These are phyloP conservation scores for Oscheius myriophilus DNA, from an alignment of 2,888 invertebrate genomes.

Conservation along the genomic window DNA sequence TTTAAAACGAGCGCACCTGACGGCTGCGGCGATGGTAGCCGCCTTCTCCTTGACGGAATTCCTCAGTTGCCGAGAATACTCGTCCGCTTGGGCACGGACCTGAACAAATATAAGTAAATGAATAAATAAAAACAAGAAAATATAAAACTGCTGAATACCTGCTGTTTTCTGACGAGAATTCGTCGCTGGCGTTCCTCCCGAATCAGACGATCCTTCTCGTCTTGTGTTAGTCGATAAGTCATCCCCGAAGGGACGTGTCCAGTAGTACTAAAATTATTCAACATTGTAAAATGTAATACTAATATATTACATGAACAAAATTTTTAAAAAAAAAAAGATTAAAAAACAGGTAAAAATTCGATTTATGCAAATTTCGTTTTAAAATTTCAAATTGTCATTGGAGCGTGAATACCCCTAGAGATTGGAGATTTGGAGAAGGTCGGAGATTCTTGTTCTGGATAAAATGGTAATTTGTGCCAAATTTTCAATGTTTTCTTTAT, in stretches of 20 bases:
- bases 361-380: neutral
- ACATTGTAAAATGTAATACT: constrained; percentile 1
- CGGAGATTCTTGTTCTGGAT: too few species aligned
- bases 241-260: neutral
- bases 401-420: too few species aligned
- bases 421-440: too few species aligned
- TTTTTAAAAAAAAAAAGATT: neutral
- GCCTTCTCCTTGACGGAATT: constrained; percentile 2
- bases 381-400: too few species aligned
- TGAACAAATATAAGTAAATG: neutral
- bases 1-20: constrained; percentile 11
- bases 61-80: constrained; percentile 8
- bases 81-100: constrained; percentile 31
- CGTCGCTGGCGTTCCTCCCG: constrained; percentile 40
- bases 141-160: constrained; percentile 26
- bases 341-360: neutral
- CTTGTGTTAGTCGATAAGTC: constrained; percentile 33
- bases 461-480: too few species aligned
- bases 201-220: constrained; percentile 36
- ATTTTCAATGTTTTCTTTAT: too few species aligned
- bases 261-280: neutral
- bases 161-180: constrained; percentile 39
- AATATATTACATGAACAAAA: too few species aligned
- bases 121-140: constrained; percentile 11
- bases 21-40: neutral